These are phyloP conservation scores for Amblyopsis rosae DNA, from an alignment of 2,113 vertebrate species.

Conservation along the genomic window DNA sequence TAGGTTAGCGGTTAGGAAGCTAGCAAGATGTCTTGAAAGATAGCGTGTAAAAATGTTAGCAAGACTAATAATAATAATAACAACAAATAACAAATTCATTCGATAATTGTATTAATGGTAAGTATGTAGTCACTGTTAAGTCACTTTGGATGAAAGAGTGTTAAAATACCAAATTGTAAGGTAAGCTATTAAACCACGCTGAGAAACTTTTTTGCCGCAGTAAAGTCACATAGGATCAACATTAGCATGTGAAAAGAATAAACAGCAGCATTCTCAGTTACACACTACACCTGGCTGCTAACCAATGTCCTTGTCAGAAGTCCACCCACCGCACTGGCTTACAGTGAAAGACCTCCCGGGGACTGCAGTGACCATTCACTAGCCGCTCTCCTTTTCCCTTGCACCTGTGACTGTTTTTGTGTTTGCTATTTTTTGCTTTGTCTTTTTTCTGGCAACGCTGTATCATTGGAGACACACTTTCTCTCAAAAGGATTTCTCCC, in stretches of 20 bases:
- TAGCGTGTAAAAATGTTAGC: too few species aligned
- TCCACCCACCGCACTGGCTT: conserved; percentile 80
- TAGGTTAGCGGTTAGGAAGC: too few species aligned
- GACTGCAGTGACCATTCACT: conserved; percentile 81
- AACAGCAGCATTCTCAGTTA: conserved; percentile 80
- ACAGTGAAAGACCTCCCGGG: conserved; percentile 82
- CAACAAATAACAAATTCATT: too few species aligned
- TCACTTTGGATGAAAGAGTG: conserved; percentile 15
- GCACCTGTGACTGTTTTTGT: conserved; percentile 85
- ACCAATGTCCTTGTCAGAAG: conserved; percentile 82
- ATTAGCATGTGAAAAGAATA: conserved; percentile 83
- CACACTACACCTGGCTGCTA: conserved; percentile 78
- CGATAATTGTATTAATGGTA: too few species aligned
- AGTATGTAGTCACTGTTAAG: too few species aligned
- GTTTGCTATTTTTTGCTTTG: conserved; percentile 81
- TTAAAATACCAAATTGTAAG: conserved; percentile 24
- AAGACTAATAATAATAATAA: too few species aligned
- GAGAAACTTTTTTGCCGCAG: conserved; percentile 72
- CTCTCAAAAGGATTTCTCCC: conserved; percentile 82
- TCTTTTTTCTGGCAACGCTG: conserved; percentile 80
- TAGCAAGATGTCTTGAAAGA: too few species aligned
- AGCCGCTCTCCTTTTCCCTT: conserved; percentile 77
- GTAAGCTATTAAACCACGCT: conserved; percentile 40
- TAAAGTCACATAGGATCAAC: conserved; percentile 76
- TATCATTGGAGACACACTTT: conserved; percentile 84